Percentiles rank a stretch among this genome's conserved stretches.
Evolutionary conservation across 1,140 invertebrate genomes (phyloP).

Genomic region (Microplitis mediator): DNA sequence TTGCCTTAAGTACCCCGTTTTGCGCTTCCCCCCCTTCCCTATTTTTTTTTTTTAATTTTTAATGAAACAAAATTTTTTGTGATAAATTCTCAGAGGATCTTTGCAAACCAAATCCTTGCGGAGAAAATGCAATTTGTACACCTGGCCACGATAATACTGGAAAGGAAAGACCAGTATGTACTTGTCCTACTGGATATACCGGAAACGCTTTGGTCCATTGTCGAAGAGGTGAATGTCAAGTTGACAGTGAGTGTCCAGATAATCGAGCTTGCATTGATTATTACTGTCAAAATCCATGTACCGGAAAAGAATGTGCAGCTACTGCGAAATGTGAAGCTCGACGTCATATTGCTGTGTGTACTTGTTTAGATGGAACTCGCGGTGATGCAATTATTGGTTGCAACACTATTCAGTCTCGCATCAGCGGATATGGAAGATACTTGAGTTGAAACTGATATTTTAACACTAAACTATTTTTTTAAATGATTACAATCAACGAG

Average conservation of each 20-base stretch:
- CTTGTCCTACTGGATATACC: slow-evolving; percentile 78
- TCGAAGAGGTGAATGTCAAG: slow-evolving; percentile 75
- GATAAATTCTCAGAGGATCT: slow-evolving; percentile 69
- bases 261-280: slow-evolving; percentile 77
- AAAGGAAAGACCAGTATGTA: slow-evolving; percentile 81
- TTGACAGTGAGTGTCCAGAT: slow-evolving; percentile 74
- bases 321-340: slow-evolving; percentile 68
- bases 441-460: background rate
- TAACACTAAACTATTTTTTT: background rate
- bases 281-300: slow-evolving; percentile 76
- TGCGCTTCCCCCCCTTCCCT: too few relatives aligned
- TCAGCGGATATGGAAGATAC: slow-evolving; percentile 13
- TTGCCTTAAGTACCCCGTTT: too few relatives aligned
- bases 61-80: background rate
- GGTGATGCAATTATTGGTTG: slow-evolving; percentile 75
- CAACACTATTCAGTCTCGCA: slow-evolving; percentile 39
- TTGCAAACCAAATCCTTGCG: slow-evolving; percentile 85
- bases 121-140: slow-evolving; percentile 79
- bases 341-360: slow-evolving; percentile 84
- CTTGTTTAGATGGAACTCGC: slow-evolving; percentile 78
- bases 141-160: slow-evolving; percentile 81
- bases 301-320: slow-evolving; percentile 73
- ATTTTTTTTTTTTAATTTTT: background rate
- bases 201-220: slow-evolving; percentile 79
- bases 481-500: background rate